Conservation (phyloP, 2,888 invertebrate genomes). For the Busseola fusca region DNA sequence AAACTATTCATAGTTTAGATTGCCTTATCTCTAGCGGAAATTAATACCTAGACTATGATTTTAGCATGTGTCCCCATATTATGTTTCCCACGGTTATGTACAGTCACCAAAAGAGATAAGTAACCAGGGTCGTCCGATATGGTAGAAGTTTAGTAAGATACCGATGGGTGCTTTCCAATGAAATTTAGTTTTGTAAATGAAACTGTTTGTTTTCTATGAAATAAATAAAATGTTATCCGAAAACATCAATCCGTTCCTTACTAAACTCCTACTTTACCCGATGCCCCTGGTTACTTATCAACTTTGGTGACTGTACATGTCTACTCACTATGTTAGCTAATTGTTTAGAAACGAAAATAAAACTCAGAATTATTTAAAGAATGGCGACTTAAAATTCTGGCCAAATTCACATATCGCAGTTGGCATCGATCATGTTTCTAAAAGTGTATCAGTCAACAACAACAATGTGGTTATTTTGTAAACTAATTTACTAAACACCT, state of each 20-base stretch:
- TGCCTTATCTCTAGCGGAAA: conserved; percentile 55
- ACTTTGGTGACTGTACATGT: neutral
- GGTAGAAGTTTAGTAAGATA: too few relatives aligned
- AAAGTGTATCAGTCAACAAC: conserved; percentile 2
- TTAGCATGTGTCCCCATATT: conserved; percentile 48
- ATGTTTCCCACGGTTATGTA: conserved; percentile 51
- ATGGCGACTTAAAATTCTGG: conserved; percentile 6
- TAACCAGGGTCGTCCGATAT: too few relatives aligned
- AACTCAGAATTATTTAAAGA: conserved; percentile 3
- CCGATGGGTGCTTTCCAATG: too few relatives aligned
- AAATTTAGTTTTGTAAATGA: too few relatives aligned
- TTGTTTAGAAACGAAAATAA: conserved; percentile 1
- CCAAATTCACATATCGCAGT: conserved; percentile 36
- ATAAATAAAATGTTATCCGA: too few relatives aligned
- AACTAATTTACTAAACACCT: conserved; percentile 3
- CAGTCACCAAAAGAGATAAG: too few relatives aligned
- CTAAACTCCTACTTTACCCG: too few relatives aligned
- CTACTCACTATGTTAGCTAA: neutral
- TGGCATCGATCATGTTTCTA: conserved; percentile 36
- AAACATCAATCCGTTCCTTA: too few relatives aligned
- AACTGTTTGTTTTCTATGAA: too few relatives aligned
- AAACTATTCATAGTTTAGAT: conserved; percentile 47
- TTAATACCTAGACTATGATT: conserved; percentile 53
- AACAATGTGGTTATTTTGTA: conserved; percentile 6
- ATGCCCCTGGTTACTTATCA: too few relatives aligned